A percentile compares a stretch with the other conserved stretches of the same genome.
These are phyloP conservation scores for Sipunculus nudus DNA, from an alignment of 2,888 invertebrate genomes.

Conservation along the genomic window DNA sequence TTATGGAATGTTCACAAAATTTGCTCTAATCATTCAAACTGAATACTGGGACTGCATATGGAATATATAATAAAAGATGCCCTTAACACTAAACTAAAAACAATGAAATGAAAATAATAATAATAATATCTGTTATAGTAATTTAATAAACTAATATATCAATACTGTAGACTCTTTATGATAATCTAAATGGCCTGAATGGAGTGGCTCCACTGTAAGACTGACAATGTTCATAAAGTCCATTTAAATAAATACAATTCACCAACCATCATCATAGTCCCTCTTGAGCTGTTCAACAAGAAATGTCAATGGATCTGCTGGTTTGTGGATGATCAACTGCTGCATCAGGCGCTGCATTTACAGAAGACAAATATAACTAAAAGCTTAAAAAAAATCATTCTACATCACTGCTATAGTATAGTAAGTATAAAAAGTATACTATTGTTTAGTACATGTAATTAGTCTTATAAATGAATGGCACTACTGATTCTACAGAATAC, in stretches of 20 bases:
- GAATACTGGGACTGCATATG: too few species aligned
- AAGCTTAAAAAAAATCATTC: constrained; percentile 3
- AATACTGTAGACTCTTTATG: neutral
- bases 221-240: too few species aligned
- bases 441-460: constrained; percentile 11
- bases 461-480: too few species aligned
- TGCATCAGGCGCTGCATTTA: constrained; percentile 63
- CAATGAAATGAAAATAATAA: too few species aligned
- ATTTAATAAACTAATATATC: neutral
- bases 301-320: constrained; percentile 61
- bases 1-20: too few species aligned
- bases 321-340: constrained; percentile 60
- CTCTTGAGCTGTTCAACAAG: constrained; percentile 60
- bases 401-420: neutral
- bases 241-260: neutral
- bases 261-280: constrained; percentile 63
- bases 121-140: too few species aligned
- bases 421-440: neutral
- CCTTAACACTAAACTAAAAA: too few species aligned
- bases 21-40: too few species aligned
- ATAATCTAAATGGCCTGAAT: neutral
- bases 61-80: too few species aligned
- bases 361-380: too few species aligned
- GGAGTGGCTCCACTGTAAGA: too few species aligned
- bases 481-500: too few species aligned